Conservation (phyloP, 2,797 vertebrate genomes). For the Channallabes apus region DNA sequence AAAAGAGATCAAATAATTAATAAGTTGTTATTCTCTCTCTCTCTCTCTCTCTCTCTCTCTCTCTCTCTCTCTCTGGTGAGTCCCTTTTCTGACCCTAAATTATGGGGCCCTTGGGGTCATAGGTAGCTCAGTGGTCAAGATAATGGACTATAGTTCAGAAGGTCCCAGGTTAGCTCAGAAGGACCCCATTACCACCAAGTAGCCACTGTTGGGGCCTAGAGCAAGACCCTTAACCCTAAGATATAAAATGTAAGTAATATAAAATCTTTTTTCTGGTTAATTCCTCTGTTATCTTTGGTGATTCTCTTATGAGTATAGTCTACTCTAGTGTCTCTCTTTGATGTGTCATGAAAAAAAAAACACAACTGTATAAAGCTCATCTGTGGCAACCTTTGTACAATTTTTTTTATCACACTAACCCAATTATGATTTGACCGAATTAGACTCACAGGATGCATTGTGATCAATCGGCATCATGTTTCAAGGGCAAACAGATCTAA, state of each 20-base stretch:
- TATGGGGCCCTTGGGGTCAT: too few relatives aligned
- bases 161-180: too few relatives aligned
- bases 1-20: background rate
- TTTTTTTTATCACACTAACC: slow-evolving; percentile 41
- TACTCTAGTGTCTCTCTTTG: background rate
- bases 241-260: too few relatives aligned
- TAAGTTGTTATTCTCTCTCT: background rate
- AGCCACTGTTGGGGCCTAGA: too few relatives aligned
- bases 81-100: background rate
- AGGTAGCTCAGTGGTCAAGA: too few relatives aligned
- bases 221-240: too few relatives aligned
- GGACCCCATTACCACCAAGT: too few relatives aligned
- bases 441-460: slow-evolving; percentile 47
- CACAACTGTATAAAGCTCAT: slow-evolving; percentile 17
- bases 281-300: background rate
- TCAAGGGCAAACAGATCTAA: slow-evolving; percentile 55
- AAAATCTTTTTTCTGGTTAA: too few relatives aligned
- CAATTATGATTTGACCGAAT: slow-evolving; percentile 45
- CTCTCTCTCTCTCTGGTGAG: too few relatives aligned
- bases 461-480: slow-evolving; percentile 39
- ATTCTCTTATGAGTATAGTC: background rate
- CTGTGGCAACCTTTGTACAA: slow-evolving; percentile 27
- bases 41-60: too few relatives aligned
- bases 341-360: background rate
- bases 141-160: too few relatives aligned